These are phyloP conservation scores for Probosciger aterrimus DNA, from an alignment of 2,113 vertebrate species.

Conservation along the genomic window DNA sequence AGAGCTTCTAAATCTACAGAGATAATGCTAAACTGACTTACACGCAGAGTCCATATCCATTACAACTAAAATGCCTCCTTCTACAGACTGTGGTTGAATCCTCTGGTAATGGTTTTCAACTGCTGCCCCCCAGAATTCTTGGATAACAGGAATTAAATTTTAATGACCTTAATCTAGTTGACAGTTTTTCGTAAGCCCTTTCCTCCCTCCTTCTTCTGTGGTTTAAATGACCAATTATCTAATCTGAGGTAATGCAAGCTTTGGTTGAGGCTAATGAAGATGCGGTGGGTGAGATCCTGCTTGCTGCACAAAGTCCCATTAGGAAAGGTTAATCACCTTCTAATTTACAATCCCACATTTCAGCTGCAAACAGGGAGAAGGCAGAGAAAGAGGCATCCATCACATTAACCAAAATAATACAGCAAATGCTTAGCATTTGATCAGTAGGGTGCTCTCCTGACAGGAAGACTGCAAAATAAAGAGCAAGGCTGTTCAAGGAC, in stretches of 20 bases:
- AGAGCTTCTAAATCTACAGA: background rate
- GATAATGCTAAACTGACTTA: background rate
- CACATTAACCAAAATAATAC: constrained; percentile 58
- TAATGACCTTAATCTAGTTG: constrained; percentile 29
- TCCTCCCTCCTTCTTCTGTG: background rate
- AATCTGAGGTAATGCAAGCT: constrained; percentile 63
- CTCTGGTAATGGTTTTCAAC: background rate
- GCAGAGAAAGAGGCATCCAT: constrained; percentile 61
- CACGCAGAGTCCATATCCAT: background rate
- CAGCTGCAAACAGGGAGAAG: constrained; percentile 49
- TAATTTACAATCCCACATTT: constrained; percentile 43
- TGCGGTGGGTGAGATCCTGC: constrained; percentile 35
- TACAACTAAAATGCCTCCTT: background rate
- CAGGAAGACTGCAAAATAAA: background rate
- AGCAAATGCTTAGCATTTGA: background rate
- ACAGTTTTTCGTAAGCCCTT: constrained; percentile 46
- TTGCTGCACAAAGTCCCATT: constrained; percentile 42
- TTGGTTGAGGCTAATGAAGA: constrained; percentile 69
- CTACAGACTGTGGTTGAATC: background rate
- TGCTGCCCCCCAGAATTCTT: constrained; percentile 16
- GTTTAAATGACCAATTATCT: constrained; percentile 69
- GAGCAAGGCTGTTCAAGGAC: background rate
- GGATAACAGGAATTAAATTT: constrained; percentile 47
- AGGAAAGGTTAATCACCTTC: constrained; percentile 73
- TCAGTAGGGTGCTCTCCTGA: background rate